Evolutionary conservation across 2,113 vertebrate species (phyloP).

Genomic region (Abramis brama): DNA sequence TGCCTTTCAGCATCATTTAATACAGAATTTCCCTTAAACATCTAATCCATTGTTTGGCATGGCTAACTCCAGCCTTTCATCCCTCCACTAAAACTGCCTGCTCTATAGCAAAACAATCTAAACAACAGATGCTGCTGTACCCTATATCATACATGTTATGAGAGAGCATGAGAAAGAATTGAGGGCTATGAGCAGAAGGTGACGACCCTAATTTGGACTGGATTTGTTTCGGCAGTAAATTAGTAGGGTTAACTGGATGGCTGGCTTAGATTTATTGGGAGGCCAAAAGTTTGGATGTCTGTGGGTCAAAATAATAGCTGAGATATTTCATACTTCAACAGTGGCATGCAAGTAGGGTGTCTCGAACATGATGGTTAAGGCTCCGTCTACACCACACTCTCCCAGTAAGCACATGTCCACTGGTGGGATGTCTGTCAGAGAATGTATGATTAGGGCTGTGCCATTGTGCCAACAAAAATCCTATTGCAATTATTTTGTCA

Average conservation of each 20-base stretch:
- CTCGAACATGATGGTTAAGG: neutral
- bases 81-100: neutral
- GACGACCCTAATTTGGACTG: slow-evolving; percentile 10
- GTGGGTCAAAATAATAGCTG: neutral
- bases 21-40: slow-evolving; percentile 29
- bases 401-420: neutral
- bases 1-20: slow-evolving; percentile 30
- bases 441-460: slow-evolving; percentile 1
- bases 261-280: neutral
- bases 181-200: slow-evolving; percentile 8
- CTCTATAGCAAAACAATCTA: slow-evolving; percentile 3
- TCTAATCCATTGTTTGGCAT: slow-evolving; percentile 20
- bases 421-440: neutral
- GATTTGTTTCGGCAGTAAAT: slow-evolving; percentile 34
- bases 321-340: neutral
- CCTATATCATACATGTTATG: neutral
- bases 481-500: slow-evolving; percentile 8
- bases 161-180: slow-evolving; percentile 17
- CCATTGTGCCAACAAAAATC: slow-evolving; percentile 4
- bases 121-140: neutral
- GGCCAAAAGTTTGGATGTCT: neutral
- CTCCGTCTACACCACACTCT: slow-evolving; percentile 4
- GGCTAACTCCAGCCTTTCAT: neutral
- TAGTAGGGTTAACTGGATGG: neutral
- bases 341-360: slow-evolving; percentile 18